Base-by-base conservation (phyloP, 2,888 invertebrate genomes). In the Thumatha senex region DNA sequence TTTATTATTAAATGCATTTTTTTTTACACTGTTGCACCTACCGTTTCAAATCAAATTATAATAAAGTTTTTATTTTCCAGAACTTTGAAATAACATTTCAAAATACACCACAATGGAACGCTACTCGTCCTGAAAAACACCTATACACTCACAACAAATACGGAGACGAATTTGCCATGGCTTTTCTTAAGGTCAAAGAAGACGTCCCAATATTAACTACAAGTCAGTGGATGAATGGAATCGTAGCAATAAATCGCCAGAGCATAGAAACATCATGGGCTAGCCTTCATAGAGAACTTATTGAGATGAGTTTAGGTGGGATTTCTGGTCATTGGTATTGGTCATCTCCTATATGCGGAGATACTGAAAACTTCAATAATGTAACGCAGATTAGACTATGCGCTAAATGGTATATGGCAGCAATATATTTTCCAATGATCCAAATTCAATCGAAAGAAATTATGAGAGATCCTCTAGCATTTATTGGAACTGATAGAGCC, bases 381-480 rank as follows among this genome's bases (percentile, higher is more conserved):
- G 65, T 67, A 1, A 67, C 70, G 2, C 91, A 92, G 44, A 82
- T 86, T 11, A 78, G 78, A 11, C 73, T 95, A 4, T 96, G 96
- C 58, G 76, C 94, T 0, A 90, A 94, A 58, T 96, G 96, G 96
- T 94, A 94, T 58, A 91, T 94, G 76, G 90, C 94, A 7, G 94
- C 94, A 0, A 92, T 93, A 0, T 94, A 93, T 44, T 86, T 95
- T 69, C 95, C 95, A 0, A 76, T 94, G 62, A 84, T 94, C 31
- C 86, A 92, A 56, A 86, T 93, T 39, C 84, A 92, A 47, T 93
- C 93, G 0, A 86, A 82, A 51, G 12, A 61, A 5, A 73, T 78
- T 30, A 56, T 70, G 9, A 80, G 92, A 70, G 85, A 93, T 70
- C 92, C 93, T 0, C 54, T 84, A 4, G 84, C 86, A 13, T 91